These are phyloP conservation scores for Condylura cristata DNA, from an alignment of 2,113 vertebrate genomes.

Conservation along the genomic window DNA sequence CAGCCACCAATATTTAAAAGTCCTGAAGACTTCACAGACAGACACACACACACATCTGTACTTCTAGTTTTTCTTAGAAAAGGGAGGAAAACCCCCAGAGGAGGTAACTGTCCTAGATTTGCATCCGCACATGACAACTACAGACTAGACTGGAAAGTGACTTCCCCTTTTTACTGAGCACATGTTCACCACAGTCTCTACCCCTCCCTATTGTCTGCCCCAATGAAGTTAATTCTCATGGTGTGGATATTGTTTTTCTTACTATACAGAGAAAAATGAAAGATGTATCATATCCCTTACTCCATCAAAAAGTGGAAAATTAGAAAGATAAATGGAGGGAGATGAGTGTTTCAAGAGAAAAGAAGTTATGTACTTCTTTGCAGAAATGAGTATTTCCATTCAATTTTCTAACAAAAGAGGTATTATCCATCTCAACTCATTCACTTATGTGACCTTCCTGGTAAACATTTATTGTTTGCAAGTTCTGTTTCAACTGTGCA, in stretches of 20 bases:
- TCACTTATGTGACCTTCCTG: background rate
- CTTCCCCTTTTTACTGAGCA: background rate
- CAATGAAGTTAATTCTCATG: background rate
- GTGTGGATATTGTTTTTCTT: background rate
- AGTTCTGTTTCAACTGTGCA: background rate
- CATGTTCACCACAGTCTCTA: background rate
- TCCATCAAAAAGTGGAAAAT: background rate
- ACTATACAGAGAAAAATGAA: background rate
- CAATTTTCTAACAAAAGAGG: background rate
- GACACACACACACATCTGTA: background rate
- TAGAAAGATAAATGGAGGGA: background rate
- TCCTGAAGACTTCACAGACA: background rate
- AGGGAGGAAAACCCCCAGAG: background rate
- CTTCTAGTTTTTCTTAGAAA: constrained; percentile 25
- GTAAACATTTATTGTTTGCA: background rate
- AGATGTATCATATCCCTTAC: background rate
- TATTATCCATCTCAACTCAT: background rate
- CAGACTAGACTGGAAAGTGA: background rate
- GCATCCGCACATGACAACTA: background rate
- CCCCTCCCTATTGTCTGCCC: background rate
- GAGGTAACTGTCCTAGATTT: background rate
- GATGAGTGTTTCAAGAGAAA: background rate
- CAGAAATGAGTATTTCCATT: background rate
- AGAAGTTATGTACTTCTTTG: background rate
- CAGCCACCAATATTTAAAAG: constrained; percentile 25